Evolutionary conservation across 2,888 invertebrate species (phyloP), one percentile per base, ranked within the genome.

Genomic region (Tholera decimalis): DNA sequence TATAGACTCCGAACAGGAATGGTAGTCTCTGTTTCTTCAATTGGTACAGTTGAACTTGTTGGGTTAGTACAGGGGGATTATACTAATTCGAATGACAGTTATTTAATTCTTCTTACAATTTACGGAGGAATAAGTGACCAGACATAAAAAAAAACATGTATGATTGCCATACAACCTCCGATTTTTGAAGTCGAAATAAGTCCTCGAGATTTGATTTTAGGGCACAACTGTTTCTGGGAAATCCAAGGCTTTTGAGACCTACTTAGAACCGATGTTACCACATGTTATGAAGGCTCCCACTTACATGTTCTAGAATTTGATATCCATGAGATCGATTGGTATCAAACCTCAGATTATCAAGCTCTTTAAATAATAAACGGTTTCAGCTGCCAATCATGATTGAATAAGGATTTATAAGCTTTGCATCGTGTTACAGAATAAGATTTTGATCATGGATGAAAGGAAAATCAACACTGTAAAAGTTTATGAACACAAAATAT

Each of bases 301-400:
- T 35, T 24, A 35, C 1, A 11, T 28, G 33, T 35, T 15, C 33
- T 33, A 47, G 15, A 63, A 79, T 49, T 33, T 55, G 67, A 80
- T 74, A 74, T 50, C 37, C 74, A 61, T 71, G 74, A 55, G 65
- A 79, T 59, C 24, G 50, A 62, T 58, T 46, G n/a, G 44, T 63
- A 68, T 68, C 67, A 49, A 64, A 39, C 44, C 18, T 65, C 55
- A 46, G 54, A 73, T 77, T 73, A 30, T 70, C 30, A 68, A 3
- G 9, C 51, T 62, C 50, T 57, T 44, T 28, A 49, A 49, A 49
- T 37, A 44, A 22, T 66, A 54, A 64, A 49, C 54, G 47, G 47
- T 44, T 50, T 24, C 59, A 68, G 57, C 64, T 70, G 67, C 51
- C 68, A 30, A 63, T 66, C 68, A 47, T 44, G 49, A 66, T 47